Base-by-base conservation (phyloP, 2,888 invertebrate genomes). In the Microplitis deprimator region DNA sequence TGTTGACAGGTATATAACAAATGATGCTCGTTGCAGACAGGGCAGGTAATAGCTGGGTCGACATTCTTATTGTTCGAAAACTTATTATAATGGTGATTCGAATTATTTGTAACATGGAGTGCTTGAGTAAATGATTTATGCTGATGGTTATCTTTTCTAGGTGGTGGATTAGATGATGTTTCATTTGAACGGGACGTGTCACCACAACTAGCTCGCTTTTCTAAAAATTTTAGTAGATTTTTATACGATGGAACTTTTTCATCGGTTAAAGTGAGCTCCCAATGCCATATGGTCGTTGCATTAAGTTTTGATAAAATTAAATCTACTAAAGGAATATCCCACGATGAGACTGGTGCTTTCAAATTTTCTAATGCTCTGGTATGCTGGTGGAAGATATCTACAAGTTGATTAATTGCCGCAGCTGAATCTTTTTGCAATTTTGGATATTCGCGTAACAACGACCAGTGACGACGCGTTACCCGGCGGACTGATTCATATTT, bases 311-410 rank as follows among this genome's bases (percentile, higher is more conserved):
- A 59, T 10, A 76, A 29, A 13, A 78, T 76, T 3, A 78, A 65
- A 41, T 78, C 69, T 1, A 65, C 38, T 1, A 78, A 39, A 1
- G 78, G 76, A 8, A 73, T 70, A 39, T 78, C 76, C 76, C 78
- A 79, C 1, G 10, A 38, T 1, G 7, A 4, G 1, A 79, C 76
- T 13, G 78, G 76, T 29, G 73, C 73, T 38, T 73, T 62, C 0
- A 76, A 16, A 39, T 73, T 78, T 67, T 76, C 65, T 7, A 77
- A 20, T 5, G 71, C 70, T 10, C 67, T 4, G 20, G 29, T 64
- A 20, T 75, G 75, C 69, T 68, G 70, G 2, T 59, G 7, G 13
- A 61, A 61, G 7, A 60, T 68, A 7, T 75, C 74, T 4, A 68
- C 68, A 0, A 75, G 16, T 38, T 68, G 29, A 6, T 10, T 72